phyloP scores from a whole-genome alignment of 2,113 vertebrate genomes.

The Dipodomys spectabilis region DNA sequence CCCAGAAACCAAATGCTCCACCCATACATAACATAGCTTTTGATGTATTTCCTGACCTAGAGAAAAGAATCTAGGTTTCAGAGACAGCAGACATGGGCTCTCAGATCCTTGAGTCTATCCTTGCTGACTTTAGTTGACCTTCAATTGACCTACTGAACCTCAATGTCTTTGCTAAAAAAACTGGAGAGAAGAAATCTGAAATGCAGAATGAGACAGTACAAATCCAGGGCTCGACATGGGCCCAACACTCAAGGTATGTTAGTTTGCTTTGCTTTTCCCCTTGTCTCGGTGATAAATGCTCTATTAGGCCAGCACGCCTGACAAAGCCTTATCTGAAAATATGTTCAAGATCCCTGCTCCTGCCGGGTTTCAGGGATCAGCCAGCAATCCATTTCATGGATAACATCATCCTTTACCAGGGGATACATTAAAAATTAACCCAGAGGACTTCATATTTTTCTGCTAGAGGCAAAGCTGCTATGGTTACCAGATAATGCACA shows the following conservation, averaged over 20 bases:
- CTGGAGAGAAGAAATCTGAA: background rate
- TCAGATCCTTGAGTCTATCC: background rate
- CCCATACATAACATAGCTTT: background rate
- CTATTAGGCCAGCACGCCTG: conserved; percentile 72
- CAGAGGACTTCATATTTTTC: conserved; percentile 81
- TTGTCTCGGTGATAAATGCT: conserved; percentile 76
- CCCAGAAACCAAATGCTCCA: background rate
- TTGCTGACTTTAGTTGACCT: conserved; percentile 22
- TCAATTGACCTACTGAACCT: background rate
- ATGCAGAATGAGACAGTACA: background rate
- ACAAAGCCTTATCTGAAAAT: conserved; percentile 81
- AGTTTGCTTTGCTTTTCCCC: conserved; percentile 56
- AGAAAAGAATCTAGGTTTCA: background rate
- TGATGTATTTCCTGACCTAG: background rate
- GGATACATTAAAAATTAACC: conserved; percentile 84
- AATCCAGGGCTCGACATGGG: background rate
- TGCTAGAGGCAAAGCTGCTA: conserved; percentile 80
- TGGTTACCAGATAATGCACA: conserved; percentile 78
- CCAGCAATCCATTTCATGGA: conserved; percentile 75
- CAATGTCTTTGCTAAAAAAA: background rate
- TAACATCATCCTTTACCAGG: conserved; percentile 76
- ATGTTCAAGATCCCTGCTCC: conserved; percentile 66
- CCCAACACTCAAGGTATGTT: conserved; percentile 33
- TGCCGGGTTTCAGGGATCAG: conserved; percentile 77
- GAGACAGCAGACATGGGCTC: background rate